phyloP scores from a whole-genome alignment of 2,888 invertebrate genomes.

The Lottia gigantea region DNA sequence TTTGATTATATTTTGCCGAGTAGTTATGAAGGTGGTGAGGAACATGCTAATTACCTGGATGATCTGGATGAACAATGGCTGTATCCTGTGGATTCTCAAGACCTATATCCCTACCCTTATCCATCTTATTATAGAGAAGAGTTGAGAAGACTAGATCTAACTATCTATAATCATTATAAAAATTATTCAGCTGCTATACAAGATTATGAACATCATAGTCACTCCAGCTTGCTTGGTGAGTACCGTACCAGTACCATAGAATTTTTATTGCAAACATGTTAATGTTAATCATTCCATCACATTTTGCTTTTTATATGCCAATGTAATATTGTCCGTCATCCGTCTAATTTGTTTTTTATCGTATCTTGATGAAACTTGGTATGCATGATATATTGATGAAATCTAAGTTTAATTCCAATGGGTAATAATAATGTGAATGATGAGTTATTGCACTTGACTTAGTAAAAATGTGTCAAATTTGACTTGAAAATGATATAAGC shows the following conservation, averaged over 20 bases:
- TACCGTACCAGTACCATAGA: not conserved
- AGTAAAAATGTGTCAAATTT: too few species aligned
- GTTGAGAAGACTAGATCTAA: not conserved
- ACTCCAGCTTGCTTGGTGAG: not conserved
- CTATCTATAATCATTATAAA: constrained; percentile 2
- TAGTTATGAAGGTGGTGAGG: not conserved
- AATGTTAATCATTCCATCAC: too few species aligned
- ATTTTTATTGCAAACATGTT: too few species aligned
- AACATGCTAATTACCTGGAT: not conserved
- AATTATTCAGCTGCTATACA: not conserved
- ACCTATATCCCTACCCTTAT: not conserved
- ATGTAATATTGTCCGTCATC: too few species aligned
- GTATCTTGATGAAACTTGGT: too few species aligned
- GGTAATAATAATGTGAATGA: too few species aligned
- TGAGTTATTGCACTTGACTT: too few species aligned
- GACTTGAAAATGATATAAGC: too few species aligned
- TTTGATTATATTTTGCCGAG: not conserved
- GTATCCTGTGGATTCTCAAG: not conserved
- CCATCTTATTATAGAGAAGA: not conserved
- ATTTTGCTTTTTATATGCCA: too few species aligned
- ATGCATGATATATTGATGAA: too few species aligned
- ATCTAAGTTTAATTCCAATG: too few species aligned
- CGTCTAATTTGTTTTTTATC: too few species aligned
- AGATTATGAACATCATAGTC: not conserved
- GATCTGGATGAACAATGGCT: not conserved